Percentiles rank a stretch among this genome's conserved stretches.
These are phyloP conservation scores for Eulemur rubriventer DNA, from an alignment of 2,797 vertebrate species.

Conservation along the genomic window DNA sequence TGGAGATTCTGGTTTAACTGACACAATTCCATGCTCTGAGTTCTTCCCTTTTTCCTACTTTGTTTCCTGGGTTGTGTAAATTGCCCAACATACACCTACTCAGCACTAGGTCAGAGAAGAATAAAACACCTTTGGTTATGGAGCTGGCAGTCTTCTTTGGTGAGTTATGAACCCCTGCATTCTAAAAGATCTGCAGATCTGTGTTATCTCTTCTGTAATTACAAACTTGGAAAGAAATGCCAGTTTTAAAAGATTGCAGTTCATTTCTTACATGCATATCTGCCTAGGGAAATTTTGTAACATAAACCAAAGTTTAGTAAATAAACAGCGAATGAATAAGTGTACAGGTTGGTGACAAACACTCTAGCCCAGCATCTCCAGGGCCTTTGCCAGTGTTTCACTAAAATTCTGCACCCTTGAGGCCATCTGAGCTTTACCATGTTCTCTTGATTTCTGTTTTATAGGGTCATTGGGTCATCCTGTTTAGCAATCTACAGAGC, in stretches of 20 bases:
- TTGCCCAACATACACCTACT: neutral
- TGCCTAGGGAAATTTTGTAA: slow-evolving; percentile 16
- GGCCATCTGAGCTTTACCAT: neutral
- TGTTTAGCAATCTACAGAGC: neutral
- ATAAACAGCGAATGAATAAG: neutral
- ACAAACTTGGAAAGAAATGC: slow-evolving; percentile 7
- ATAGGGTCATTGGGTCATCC: neutral
- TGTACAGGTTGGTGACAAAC: neutral
- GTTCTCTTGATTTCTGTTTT: neutral
- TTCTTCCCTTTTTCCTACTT: neutral
- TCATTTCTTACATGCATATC: neutral
- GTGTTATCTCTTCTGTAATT: neutral
- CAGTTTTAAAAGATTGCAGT: neutral
- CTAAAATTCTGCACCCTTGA: neutral
- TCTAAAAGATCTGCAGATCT: neutral
- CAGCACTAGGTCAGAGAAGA: neutral
- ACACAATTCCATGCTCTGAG: neutral
- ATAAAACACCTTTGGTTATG: neutral
- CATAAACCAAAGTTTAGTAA: neutral
- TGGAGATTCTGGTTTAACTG: neutral
- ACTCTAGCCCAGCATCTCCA: neutral
- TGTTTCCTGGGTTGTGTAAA: neutral
- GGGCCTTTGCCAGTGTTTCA: neutral
- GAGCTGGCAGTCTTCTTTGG: neutral
- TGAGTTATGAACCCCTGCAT: neutral